Conservation (phyloP, 2,113 vertebrate species). For the Gopherus evgoodei region DNA sequence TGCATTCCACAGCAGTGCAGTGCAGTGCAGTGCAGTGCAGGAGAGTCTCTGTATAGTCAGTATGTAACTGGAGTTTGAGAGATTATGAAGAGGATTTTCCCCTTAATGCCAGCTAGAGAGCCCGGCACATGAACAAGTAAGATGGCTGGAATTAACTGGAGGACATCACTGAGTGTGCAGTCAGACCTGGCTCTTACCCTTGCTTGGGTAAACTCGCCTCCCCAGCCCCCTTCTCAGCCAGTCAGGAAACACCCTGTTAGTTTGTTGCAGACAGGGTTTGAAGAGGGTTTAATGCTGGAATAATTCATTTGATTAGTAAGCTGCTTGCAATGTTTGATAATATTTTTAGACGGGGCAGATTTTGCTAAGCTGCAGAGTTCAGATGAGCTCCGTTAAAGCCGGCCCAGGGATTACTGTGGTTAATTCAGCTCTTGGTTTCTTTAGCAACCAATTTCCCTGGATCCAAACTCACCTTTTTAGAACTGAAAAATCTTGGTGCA, state of each 20-base stretch:
- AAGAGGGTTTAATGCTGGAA: rapidly evolving
- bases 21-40: no score
- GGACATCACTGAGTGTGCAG: not conserved
- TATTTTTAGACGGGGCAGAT: constrained; percentile 78
- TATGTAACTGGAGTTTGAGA: not conserved
- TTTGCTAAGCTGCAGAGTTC: constrained; percentile 67
- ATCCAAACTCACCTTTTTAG: constrained; percentile 4
- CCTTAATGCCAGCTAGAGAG: constrained; percentile 6
- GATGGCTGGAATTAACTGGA: not conserved
- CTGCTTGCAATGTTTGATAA: constrained; percentile 2
- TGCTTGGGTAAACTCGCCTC: rapidly evolving
- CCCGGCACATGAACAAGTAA: not conserved
- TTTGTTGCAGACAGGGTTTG: not conserved
- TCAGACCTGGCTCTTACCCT: not conserved
- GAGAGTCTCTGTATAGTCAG: not conserved
- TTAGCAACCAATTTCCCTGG: constrained; percentile 36
- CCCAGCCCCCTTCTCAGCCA: rapidly evolving
- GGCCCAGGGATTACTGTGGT: constrained; percentile 52
- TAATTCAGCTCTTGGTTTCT: constrained; percentile 65
- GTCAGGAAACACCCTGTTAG: rapidly evolving
- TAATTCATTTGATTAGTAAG: not conserved
- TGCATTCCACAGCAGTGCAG: not conserved
- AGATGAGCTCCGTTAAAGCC: constrained; percentile 62
- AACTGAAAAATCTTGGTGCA: constrained; percentile 8
- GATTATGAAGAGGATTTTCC: constrained; percentile 41